Conservation (phyloP, 2,888 invertebrate species). For the Mimumesa dahlbomi region DNA sequence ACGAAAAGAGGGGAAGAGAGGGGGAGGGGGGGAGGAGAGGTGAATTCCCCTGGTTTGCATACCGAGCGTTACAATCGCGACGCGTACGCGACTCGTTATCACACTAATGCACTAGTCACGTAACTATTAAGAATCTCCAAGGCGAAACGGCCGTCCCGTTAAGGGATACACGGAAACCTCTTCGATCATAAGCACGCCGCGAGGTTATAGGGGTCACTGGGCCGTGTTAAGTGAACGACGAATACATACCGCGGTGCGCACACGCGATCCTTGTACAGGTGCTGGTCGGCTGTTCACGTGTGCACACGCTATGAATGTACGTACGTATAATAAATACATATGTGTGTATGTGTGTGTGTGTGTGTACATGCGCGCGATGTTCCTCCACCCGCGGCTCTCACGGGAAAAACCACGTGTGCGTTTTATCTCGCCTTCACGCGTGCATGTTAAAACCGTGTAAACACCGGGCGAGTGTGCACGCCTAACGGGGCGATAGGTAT, state of each 20-base stretch:
- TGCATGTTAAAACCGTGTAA: conserved; percentile 46
- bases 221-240: conserved; percentile 68
- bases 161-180: conserved; percentile 45
- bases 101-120: conserved; percentile 9
- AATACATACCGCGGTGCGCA: conserved; percentile 42
- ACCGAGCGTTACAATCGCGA: too few relatives aligned
- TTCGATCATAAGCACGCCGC: conserved; percentile 66
- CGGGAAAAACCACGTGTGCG: conserved; percentile 42
- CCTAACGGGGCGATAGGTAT: conserved; percentile 58
- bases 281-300: too few relatives aligned
- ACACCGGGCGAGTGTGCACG: conserved; percentile 48
- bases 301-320: neutral
- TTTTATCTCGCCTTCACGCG: conserved; percentile 56
- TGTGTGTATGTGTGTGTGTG: neutral
- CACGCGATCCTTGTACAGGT: neutral
- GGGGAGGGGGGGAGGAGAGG: too few relatives aligned
- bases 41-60: too few relatives aligned
- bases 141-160: conserved; percentile 28
- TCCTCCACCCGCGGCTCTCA: conserved; percentile 17
- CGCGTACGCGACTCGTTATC: neutral
- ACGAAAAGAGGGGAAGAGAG: too few relatives aligned
- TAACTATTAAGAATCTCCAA: conserved; percentile 12
- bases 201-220: conserved; percentile 78
- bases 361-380: conserved; percentile 34
- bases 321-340: conserved; percentile 23